phyloP scores from a whole-genome alignment of 2,113 vertebrate genomes.

The Zeus faber region DNA sequence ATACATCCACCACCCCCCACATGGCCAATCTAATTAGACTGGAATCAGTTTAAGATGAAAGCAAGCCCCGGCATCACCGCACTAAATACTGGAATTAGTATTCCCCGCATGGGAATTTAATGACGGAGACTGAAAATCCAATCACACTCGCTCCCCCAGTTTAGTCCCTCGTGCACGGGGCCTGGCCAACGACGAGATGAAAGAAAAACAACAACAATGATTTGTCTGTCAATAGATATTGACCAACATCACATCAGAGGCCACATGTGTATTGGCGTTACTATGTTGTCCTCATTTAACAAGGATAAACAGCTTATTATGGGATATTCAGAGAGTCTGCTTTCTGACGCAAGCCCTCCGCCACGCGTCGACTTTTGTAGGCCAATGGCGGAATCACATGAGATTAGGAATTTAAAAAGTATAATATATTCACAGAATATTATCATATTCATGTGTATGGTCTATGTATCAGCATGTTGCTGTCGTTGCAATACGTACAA shows the following conservation, averaged over 20 bases:
- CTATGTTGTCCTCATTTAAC: slow-evolving; percentile 71
- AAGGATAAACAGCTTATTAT: slow-evolving; percentile 72
- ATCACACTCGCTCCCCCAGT: slow-evolving; percentile 72
- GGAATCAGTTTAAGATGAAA: slow-evolving; percentile 79
- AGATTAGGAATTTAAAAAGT: not conserved
- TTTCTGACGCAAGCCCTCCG: slow-evolving; percentile 59
- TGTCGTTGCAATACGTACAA: too few species aligned
- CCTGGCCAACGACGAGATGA: slow-evolving; percentile 63
- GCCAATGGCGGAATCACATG: slow-evolving; percentile 8
- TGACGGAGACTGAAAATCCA: slow-evolving; percentile 76
- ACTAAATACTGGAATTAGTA: slow-evolving; percentile 79
- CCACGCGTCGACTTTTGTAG: slow-evolving; percentile 38
- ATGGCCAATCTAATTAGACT: slow-evolving; percentile 77
- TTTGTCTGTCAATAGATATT: slow-evolving; percentile 72
- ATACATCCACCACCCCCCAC: slow-evolving; percentile 72
- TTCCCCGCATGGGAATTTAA: slow-evolving; percentile 78
- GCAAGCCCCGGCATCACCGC: slow-evolving; percentile 71
- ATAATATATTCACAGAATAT: too few species aligned
- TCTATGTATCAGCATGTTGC: too few species aligned
- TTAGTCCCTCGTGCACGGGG: slow-evolving; percentile 65
- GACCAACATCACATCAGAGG: slow-evolving; percentile 65
- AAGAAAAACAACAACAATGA: slow-evolving; percentile 69
- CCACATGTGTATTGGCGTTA: slow-evolving; percentile 65
- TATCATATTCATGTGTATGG: too few species aligned
- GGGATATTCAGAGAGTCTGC: slow-evolving; percentile 62